Base-by-base conservation (phyloP, 2,113 vertebrate genomes). In the Alethe diademata region DNA sequence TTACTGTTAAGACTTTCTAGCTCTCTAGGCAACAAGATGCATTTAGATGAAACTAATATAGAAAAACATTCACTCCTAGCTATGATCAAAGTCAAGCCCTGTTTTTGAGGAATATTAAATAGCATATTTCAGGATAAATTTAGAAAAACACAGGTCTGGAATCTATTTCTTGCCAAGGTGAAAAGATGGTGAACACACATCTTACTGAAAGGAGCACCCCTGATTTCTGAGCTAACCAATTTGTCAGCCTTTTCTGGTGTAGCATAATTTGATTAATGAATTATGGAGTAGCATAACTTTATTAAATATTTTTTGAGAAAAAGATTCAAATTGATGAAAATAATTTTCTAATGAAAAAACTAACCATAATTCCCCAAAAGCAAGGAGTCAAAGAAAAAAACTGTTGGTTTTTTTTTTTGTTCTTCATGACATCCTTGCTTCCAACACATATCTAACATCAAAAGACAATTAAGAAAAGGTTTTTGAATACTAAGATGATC, bases 361-460 rank as follows among this genome's bases (percentile, higher is more conserved):
- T 36, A 45, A 40, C 9, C 23, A 4, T 54, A 81, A 69, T 36
- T 56, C 15, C 3, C 5, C 3, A 45, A 61, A 92, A 51, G 3
- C 5, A 67, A 11, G 42, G 6, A 69, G 8, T 60, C 14, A 60
- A 69, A 67, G 2, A 47, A 71, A 42, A 10, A 11, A 23, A 15
- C 2, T 12, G 1, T 28, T 3, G 5, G 12, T 19, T 47, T n/a
- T 22, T 7, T 8, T 16, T 33, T 54, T 56, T 50, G 4, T 29
- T 42, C 19, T 4, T 75, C 14, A 48, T 31, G 2, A 14, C 6
- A 50, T 36, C 20, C 12, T 11, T 82, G 5, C 2, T 67, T 67
- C 17, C 14, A 61, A 40, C 6, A 31, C 14, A 18, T 5, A 42
- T 45, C 48, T 9, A 58, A 78, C 5, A 7, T 4, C 8, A 76